Evolutionary conservation across 1,140 invertebrate genomes (phyloP).

Genomic region (Papilio polyxenes): DNA sequence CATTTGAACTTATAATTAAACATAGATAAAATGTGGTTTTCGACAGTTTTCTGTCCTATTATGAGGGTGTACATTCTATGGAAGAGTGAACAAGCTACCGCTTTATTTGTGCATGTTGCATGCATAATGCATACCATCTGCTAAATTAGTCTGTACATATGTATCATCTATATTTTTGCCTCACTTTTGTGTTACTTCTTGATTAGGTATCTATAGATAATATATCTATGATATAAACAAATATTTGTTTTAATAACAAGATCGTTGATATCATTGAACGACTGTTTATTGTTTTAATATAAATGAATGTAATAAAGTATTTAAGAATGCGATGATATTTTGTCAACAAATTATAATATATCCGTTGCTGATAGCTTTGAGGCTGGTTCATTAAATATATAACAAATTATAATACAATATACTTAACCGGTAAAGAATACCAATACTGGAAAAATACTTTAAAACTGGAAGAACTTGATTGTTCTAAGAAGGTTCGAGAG

Average conservation of each 20-base stretch:
- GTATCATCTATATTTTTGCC: no score
- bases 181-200: no score
- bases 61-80: not conserved
- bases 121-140: not conserved
- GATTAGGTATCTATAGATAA: no score
- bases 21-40: no score
- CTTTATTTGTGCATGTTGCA: not conserved
- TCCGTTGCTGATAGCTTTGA: conserved; percentile 2
- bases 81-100: not conserved
- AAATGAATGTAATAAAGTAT: not conserved
- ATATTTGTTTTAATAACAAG: not conserved
- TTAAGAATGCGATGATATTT: not conserved
- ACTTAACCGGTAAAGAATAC: not conserved
- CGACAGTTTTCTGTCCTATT: not conserved
- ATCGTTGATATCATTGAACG: not conserved
- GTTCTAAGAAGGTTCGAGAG: not conserved
- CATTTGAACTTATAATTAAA: no score
- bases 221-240: not conserved
- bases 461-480: not conserved
- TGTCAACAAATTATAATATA: conserved; percentile 21
- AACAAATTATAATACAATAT: not conserved
- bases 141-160: no score
- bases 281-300: conserved; percentile 15
- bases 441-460: not conserved
- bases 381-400: not conserved